Conservation (phyloP, 2,113 vertebrate species). For the Crotalus viridis region DNA sequence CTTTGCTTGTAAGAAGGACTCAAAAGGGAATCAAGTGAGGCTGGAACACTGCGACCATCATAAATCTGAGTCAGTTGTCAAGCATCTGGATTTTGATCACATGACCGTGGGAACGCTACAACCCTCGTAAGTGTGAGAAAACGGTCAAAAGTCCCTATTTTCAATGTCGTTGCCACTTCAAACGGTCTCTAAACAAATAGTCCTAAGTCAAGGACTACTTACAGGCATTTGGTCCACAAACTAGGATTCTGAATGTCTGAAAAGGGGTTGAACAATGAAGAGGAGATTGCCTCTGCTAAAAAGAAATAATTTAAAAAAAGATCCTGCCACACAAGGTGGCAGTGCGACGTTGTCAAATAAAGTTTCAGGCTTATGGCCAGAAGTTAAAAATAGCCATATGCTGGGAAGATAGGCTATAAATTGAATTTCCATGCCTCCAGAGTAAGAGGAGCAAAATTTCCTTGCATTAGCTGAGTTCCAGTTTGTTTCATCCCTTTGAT, state of each 20-base stretch:
- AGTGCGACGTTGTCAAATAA: not conserved
- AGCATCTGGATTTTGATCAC: not conserved
- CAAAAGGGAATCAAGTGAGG: not conserved
- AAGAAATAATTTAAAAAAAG: not conserved
- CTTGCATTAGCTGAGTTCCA: not conserved
- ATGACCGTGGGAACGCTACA: not conserved
- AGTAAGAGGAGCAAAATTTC: not conserved
- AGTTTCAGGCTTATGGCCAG: not conserved
- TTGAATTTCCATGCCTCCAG: not conserved
- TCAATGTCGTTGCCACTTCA: too few species aligned
- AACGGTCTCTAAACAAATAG: not conserved
- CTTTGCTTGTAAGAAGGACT: not conserved
- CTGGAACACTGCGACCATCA: accelerated
- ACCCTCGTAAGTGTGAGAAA: not conserved
- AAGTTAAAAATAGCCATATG: not conserved
- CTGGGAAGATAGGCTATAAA: not conserved
- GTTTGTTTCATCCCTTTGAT: not conserved
- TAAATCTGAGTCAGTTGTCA: not conserved
- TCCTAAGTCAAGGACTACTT: not conserved
- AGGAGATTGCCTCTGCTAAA: not conserved
- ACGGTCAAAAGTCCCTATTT: not conserved
- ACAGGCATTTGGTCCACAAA: not conserved
- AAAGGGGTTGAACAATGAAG: not conserved
- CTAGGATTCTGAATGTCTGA: not conserved
- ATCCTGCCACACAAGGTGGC: not conserved